Conservation (phyloP, 2,888 invertebrate species). For the Campoplex capitator region DNA sequence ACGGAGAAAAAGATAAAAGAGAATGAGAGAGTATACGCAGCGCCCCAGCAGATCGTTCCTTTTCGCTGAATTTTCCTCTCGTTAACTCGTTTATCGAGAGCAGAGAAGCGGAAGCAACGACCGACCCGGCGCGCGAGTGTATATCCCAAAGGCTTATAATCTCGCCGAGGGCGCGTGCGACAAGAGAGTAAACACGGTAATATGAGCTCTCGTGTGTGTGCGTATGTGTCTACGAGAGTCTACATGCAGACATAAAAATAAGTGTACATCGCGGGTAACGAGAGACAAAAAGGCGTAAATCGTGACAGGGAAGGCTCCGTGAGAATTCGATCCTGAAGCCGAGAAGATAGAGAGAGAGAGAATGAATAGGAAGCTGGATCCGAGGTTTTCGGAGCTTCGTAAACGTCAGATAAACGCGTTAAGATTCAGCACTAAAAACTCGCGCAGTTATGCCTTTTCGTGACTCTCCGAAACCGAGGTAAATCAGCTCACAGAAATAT, state of each 20-base stretch:
- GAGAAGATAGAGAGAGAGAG: neutral
- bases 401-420: neutral
- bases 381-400: too few species aligned
- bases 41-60: slow-evolving; percentile 26
- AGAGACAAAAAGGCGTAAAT: slow-evolving; percentile 1
- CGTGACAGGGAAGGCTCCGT: neutral
- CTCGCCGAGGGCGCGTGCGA: slow-evolving; percentile 38
- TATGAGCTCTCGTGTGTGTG: neutral
- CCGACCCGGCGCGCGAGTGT: slow-evolving; percentile 23
- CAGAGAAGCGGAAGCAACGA: slow-evolving; percentile 47
- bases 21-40: slow-evolving; percentile 16
- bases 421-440: neutral
- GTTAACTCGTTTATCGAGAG: slow-evolving; percentile 47
- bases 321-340: neutral
- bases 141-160: slow-evolving; percentile 42
- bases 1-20: neutral
- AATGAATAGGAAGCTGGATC: neutral
- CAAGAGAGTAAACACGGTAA: slow-evolving; percentile 22
- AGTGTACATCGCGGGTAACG: neutral
- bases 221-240: neutral
- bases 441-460: neutral
- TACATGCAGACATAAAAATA: neutral
- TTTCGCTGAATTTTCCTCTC: slow-evolving; percentile 41
- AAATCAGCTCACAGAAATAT: neutral
- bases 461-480: neutral